A percentile compares a stretch with the other conserved stretches of the same genome.
Evolutionary conservation across 2,113 vertebrate species (phyloP).

Genomic region (Mus musculus): GRCm39 chrX:118144001-118144500

Average conservation of each 20-base stretch:
- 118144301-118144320: neutral
- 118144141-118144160: neutral
- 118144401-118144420: neutral
- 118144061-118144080: neutral
- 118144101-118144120: neutral
- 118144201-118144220: no score
- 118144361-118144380: neutral
- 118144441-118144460: neutral
- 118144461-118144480: neutral
- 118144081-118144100: neutral
- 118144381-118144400: neutral
- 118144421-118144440: neutral
- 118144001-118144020: neutral
- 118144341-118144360: neutral
- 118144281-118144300: neutral
- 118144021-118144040: neutral
- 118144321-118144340: neutral
- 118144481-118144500: neutral
- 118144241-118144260: neutral
- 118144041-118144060: neutral
- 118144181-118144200: neutral
- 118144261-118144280: neutral
- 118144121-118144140: neutral
- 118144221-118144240: neutral
- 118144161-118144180: no score